Evolutionary conservation across 37 sponge, comb jelly and placozoan genomes (phyloP).

Genomic region (Cladorhizidae sp.): DNA sequence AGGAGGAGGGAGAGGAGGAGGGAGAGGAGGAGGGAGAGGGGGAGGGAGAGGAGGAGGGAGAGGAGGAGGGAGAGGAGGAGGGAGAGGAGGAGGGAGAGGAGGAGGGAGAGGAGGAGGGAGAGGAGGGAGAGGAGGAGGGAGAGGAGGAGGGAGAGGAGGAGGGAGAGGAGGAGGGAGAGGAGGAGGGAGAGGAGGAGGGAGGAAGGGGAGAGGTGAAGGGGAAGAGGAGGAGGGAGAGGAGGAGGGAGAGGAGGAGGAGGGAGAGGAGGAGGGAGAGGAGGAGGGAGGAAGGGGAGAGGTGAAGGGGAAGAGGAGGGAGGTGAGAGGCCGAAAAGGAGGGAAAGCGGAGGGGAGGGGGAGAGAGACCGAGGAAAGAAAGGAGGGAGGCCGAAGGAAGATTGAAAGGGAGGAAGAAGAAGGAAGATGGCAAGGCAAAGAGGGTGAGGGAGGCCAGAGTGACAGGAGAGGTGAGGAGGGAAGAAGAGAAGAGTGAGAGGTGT

Average conservation of each 20-base stretch:
- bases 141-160: slow-evolving; percentile 7
- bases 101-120: slow-evolving; percentile 9
- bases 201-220: no score
- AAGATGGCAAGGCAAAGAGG: no score
- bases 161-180: background rate
- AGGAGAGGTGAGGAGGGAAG: no score
- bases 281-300: background rate
- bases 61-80: background rate
- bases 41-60: background rate
- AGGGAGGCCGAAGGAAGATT: no score
- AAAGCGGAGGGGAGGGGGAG: background rate
- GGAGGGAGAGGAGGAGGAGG: background rate
- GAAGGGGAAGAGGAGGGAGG: background rate
- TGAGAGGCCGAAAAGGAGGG: background rate
- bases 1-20: background rate
- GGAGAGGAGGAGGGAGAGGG: background rate
- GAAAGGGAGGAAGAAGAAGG: no score
- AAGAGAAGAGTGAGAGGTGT: no score
- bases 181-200: no score
- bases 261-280: background rate
- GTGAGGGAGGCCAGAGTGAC: no score
- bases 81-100: slow-evolving; percentile 18
- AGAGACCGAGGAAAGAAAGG: background rate
- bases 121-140: background rate
- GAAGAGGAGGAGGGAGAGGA: no score